A percentile compares a stretch with the other conserved stretches of the same genome.
phyloP scores from a whole-genome alignment of 2,113 vertebrate species.

The Amia ocellicauda region DNA sequence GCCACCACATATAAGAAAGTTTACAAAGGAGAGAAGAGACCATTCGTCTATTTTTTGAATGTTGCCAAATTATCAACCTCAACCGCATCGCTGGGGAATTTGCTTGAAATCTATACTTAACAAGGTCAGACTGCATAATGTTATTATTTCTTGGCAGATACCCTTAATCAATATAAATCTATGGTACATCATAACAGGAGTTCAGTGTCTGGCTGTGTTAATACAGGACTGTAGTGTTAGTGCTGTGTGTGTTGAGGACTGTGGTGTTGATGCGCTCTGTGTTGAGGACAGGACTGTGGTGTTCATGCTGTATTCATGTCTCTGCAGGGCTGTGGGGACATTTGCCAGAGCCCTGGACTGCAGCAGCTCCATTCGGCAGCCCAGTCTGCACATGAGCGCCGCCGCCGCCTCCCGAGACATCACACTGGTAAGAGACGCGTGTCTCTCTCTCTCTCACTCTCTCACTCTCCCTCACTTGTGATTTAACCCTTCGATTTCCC shows the following conservation, averaged over 20 bases:
- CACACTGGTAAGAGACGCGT: slow-evolving; percentile 75
- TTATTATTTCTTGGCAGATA: too few species aligned
- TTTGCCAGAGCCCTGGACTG: slow-evolving; percentile 90
- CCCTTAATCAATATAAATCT: too few species aligned
- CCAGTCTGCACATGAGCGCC: slow-evolving; percentile 92
- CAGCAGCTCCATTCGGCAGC: slow-evolving; percentile 93
- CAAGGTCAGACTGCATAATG: too few species aligned
- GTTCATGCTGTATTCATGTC: slow-evolving; percentile 13
- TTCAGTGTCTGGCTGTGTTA: too few species aligned
- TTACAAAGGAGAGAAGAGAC: neutral
- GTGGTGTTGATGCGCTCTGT: neutral
- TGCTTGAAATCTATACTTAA: neutral
- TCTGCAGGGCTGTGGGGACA: slow-evolving; percentile 82
- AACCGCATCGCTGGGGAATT: neutral
- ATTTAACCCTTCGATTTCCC: too few species aligned
- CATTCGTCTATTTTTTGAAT: neutral
- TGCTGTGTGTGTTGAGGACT: too few species aligned
- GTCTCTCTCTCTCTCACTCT: too few species aligned
- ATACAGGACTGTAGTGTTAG: too few species aligned
- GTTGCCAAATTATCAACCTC: too few species aligned
- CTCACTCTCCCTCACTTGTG: neutral
- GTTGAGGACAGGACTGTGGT: neutral
- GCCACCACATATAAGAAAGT: neutral
- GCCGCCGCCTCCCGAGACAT: slow-evolving; percentile 90
- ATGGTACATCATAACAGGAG: too few species aligned